Conservation (phyloP, 1,140 invertebrate genomes). For the Orius insidiosus region DNA sequence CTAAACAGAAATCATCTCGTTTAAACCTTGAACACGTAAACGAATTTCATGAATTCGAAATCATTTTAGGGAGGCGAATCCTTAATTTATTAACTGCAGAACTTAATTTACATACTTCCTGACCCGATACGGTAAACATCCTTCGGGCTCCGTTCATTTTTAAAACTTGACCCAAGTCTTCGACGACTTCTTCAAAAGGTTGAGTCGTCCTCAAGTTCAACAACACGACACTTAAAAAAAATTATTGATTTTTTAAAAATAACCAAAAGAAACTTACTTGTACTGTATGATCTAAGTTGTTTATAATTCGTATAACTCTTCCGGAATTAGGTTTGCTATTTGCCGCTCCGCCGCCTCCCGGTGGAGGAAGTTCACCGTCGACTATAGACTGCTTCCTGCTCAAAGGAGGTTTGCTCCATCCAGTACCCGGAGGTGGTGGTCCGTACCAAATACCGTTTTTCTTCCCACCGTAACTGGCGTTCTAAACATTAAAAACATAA, state of each 20-base stretch:
- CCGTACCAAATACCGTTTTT: conserved; percentile 72
- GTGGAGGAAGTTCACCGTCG: conserved; percentile 42
- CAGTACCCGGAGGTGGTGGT: conserved; percentile 32
- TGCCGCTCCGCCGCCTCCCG: conserved; percentile 27
- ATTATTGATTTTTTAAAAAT: background rate
- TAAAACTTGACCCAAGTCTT: conserved; percentile 78
- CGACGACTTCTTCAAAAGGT: conserved; percentile 86
- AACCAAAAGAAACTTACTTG: conserved; percentile 54
- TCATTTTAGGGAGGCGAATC: too few relatives aligned
- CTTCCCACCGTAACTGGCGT: conserved; percentile 72
- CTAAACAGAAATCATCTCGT: conserved; percentile 25
- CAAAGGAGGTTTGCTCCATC: conserved; percentile 36
- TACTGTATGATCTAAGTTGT: conserved; percentile 76
- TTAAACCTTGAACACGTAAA: too few relatives aligned
- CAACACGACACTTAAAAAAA: conserved; percentile 60
- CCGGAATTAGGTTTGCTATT: conserved; percentile 52
- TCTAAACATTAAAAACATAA: conserved; percentile 31
- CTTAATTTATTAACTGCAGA: too few relatives aligned
- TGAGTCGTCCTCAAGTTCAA: conserved; percentile 81
- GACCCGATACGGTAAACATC: conserved; percentile 77
- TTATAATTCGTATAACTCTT: conserved; percentile 76
- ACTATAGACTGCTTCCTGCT: conserved; percentile 34
- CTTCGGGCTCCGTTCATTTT: conserved; percentile 76
- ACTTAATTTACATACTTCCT: conserved; percentile 48
- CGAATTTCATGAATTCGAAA: conserved; percentile 12